These are phyloP conservation scores for Aricia agestis DNA, from an alignment of 1,140 invertebrate species.

Conservation along the genomic window DNA sequence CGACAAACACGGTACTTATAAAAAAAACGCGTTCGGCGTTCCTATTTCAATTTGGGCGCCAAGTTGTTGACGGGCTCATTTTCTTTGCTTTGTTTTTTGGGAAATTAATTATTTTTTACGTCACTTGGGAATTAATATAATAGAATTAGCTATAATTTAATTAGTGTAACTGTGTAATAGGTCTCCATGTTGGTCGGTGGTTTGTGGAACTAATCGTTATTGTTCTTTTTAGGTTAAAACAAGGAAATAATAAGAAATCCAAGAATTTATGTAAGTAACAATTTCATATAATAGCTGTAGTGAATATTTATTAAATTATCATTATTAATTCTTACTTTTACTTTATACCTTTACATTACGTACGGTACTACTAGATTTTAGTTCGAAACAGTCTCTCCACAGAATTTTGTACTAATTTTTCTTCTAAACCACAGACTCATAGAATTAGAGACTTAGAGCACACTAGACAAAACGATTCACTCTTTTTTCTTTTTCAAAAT, in stretches of 20 bases:
- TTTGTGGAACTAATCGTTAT: not conserved
- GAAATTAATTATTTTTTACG: slow-evolving; percentile 23
- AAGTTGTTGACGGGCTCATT: not conserved
- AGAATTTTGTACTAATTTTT: no score
- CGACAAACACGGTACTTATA: slow-evolving; percentile 38
- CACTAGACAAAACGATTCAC: no score
- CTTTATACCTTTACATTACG: no score
- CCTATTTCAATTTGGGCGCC: slow-evolving; percentile 13
- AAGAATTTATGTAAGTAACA: no score
- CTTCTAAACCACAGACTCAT: no score
- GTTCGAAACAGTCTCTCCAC: no score
- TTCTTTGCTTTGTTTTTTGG: slow-evolving; percentile 23
- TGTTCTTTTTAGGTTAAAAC: not conserved
- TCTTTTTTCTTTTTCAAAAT: no score
- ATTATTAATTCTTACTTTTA: no score
- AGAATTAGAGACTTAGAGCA: no score
- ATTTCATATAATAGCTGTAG: no score
- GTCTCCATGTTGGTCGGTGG: slow-evolving; percentile 14
- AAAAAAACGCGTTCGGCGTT: slow-evolving; percentile 26
- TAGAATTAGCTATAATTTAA: slow-evolving; percentile 69
- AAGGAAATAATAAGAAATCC: not conserved
- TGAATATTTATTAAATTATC: no score
- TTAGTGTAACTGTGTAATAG: slow-evolving; percentile 44
- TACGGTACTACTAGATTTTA: no score
- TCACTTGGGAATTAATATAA: slow-evolving; percentile 49